phyloP scores from a whole-genome alignment of 2,888 invertebrate species.

The Cerastis rubricosa region DNA sequence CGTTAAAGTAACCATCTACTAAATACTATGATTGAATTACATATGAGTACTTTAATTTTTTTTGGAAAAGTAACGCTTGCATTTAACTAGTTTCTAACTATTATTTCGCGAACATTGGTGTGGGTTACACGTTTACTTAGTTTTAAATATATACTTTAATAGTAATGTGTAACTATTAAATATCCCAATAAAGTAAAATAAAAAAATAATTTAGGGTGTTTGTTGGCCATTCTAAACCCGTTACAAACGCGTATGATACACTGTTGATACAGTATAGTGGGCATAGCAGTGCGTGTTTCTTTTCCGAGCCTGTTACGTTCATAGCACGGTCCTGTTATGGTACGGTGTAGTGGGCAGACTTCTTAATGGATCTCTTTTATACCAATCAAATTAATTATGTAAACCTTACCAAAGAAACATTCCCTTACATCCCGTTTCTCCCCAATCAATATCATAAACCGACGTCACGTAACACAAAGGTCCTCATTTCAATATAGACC shows the following conservation, averaged over 20 bases:
- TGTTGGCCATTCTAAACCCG: not conserved
- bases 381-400: not conserved
- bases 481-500: conserved; percentile 30
- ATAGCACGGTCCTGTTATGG: not conserved
- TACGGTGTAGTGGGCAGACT: not conserved
- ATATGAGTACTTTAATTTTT: no score
- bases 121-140: no score
- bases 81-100: no score
- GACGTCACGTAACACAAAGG: conserved; percentile 1
- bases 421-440: not conserved
- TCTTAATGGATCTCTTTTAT: not conserved
- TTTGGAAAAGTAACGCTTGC: no score
- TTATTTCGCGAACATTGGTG: no score
- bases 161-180: no score
- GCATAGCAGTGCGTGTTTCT: not conserved
- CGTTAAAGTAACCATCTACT: no score
- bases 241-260: not conserved
- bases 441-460: conserved; percentile 16
- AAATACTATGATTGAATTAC: no score
- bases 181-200: no score
- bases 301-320: not conserved
- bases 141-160: no score
- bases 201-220: no score
- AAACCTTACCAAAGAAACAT: not conserved
- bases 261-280: not conserved